A percentile compares a stretch with the other conserved stretches of the same genome.
These are phyloP conservation scores for Xenopus laevis DNA, from an alignment of 2,113 vertebrate species.

Conservation along the genomic window DNA sequence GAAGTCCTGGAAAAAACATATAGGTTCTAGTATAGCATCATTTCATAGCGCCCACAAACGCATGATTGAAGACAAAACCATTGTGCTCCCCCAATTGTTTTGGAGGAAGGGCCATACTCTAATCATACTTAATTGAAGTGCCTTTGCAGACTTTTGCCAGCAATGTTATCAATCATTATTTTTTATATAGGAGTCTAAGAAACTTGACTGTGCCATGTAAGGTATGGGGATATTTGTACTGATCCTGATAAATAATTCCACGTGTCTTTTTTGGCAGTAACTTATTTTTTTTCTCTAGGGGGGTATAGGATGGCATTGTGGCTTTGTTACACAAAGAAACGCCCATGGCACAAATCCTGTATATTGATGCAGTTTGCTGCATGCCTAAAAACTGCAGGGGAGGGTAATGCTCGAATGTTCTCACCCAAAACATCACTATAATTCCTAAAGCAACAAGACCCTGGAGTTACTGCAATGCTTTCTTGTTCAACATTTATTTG, in stretches of 20 bases:
- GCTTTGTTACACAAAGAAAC: conserved; percentile 70
- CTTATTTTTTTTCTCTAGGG: conserved; percentile 56
- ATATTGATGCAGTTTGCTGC: conserved; percentile 96
- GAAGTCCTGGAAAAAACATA: conserved; percentile 98
- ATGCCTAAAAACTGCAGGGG: conserved; percentile 90
- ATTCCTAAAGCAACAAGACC: conserved; percentile 47
- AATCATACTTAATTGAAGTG: conserved; percentile 94
- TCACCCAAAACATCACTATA: conserved; percentile 57
- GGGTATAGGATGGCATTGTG: conserved; percentile 72
- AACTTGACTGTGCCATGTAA: conserved; percentile 89
- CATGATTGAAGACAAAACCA: conserved; percentile 80
- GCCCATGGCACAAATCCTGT: conserved; percentile 86
- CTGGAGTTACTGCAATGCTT: conserved; percentile 71
- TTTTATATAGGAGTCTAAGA: conserved; percentile 92
- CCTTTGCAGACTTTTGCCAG: conserved; percentile 99
- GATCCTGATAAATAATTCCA: conserved; percentile 66
- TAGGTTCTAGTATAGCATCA: conserved; percentile 79
- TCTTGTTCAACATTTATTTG: conserved; percentile 79
- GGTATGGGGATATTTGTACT: conserved; percentile 76
- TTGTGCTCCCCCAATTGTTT: conserved; percentile 72
- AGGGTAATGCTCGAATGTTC: conserved; percentile 82
- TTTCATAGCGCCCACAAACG: conserved; percentile 63
- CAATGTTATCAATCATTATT: conserved; percentile 99
- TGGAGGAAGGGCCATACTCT: conserved; percentile 92
- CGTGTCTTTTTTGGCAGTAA: conserved; percentile 56